Base-by-base conservation (phyloP, 2,888 invertebrate genomes). In the Electrophaes corylata region DNA sequence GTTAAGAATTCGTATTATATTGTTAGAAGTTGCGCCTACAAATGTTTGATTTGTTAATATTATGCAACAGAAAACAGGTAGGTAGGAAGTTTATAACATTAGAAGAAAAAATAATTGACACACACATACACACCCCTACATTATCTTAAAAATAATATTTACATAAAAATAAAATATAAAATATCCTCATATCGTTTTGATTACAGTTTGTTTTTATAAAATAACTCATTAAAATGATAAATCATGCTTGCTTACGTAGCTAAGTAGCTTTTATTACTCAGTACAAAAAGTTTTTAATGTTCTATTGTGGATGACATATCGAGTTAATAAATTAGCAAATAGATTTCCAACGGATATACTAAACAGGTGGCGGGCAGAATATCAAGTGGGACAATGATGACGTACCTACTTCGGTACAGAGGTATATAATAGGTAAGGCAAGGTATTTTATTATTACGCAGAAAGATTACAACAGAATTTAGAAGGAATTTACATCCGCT, bases 281-380 rank as follows among this genome's bases (percentile, higher is more conserved):
- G 37, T 19, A 33, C 19, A 23, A 35, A 12, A 33, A 12, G 31
- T 31, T 16, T 31, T 18, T 12, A 12, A 18, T 20, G 5, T 12
- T 43, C 19, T 40, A 19, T 19, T 40, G 39, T 19, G 18, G 20
- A 40, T 31, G 48, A 12, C 37, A 23, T 56, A 63, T 66, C 56
- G 61, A 45, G 58, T 54, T 33, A 55, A 55, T 67, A 72, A 70
- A 79, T 79, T 79, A 74, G 80, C 83, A 78, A 81, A 79, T 76
- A 69, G 70, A 77, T 73, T 65, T 67, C 61, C 67, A 72, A 66
- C 73, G 78, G 76, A 76, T 72, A 75, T 72, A 67, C 44, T 26
- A 33, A 56, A 43, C 67, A 61, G 65, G 43, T 50, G 14, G 14
- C 29, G 51, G 3, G 14, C 16, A 23, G 55, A 55, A 59, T 56